Conservation (phyloP, 2,113 vertebrate species). For the Erinaceus europaeus region DNA sequence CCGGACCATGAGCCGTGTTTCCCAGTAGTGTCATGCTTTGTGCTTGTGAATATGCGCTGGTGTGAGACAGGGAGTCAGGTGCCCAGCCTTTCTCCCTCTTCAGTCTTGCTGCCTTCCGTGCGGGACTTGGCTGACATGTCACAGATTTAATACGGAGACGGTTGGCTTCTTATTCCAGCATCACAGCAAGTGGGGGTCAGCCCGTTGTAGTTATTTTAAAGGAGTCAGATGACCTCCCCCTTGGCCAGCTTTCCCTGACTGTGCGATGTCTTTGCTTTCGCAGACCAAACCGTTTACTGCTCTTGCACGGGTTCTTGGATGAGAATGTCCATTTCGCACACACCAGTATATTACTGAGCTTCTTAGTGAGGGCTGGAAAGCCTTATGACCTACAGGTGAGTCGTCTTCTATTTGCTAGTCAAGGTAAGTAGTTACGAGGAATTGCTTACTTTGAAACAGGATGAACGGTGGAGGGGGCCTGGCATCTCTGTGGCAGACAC, state of each 20-base stretch:
- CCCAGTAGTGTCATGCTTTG: too few relatives aligned
- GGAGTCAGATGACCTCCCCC: neutral
- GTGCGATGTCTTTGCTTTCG: constrained; percentile 56
- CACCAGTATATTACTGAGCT: constrained; percentile 88
- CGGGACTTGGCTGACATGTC: neutral
- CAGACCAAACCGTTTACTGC: constrained; percentile 87
- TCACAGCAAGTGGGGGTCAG: constrained; percentile 4
- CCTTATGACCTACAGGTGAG: constrained; percentile 88
- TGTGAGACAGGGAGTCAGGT: too few relatives aligned
- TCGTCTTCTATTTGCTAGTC: constrained; percentile 17
- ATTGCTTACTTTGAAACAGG: constrained; percentile 40
- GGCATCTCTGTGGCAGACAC: too few relatives aligned
- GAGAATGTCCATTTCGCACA: constrained; percentile 91
- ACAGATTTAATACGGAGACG: constrained; percentile 9
- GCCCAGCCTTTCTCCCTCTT: too few relatives aligned
- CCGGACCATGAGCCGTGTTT: too few relatives aligned
- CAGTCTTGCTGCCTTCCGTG: too few relatives aligned
- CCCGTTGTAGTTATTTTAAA: neutral
- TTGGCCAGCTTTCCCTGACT: constrained; percentile 20
- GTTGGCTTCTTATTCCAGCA: neutral
- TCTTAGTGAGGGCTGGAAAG: constrained; percentile 88
- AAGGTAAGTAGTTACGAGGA: neutral
- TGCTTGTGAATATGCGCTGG: too few relatives aligned
- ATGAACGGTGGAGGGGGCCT: neutral
- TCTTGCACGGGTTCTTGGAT: constrained; percentile 88